phyloP scores from a whole-genome alignment of 2,797 vertebrate genomes.

The Neosilurus hyrtlii region DNA sequence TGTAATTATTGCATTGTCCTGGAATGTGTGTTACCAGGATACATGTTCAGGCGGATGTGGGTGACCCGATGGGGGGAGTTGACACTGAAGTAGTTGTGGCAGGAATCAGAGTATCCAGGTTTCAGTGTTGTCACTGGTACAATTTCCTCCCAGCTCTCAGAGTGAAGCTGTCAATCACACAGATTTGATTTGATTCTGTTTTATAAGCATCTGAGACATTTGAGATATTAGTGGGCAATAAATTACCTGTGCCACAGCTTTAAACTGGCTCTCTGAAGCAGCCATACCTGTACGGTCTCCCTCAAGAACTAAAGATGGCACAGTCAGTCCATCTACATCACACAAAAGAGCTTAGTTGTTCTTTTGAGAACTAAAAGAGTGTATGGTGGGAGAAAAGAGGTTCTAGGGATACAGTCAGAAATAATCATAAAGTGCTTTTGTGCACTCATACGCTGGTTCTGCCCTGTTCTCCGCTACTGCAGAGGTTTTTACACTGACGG shows the following conservation, averaged over 20 bases:
- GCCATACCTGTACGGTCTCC: conserved; percentile 74
- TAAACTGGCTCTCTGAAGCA: conserved; percentile 69
- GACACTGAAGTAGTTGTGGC: conserved; percentile 77
- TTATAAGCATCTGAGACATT: not conserved
- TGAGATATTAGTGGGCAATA: not conserved
- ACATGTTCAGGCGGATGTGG: conserved; percentile 84
- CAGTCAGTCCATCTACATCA: conserved; percentile 60
- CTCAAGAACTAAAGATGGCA: conserved; percentile 59
- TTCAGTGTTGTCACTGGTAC: conserved; percentile 70
- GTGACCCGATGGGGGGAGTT: conserved; percentile 70
- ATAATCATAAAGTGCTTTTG: not conserved
- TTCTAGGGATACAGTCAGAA: not conserved
- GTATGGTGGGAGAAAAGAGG: no score
- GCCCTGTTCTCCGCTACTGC: not conserved
- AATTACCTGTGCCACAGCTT: conserved; percentile 69
- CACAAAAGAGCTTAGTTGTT: not conserved
- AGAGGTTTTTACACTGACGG: not conserved
- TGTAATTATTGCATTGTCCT: not conserved
- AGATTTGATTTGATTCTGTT: not conserved
- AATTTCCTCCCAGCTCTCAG: conserved; percentile 73
- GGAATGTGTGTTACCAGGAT: conserved; percentile 73
- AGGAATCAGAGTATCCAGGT: conserved; percentile 71
- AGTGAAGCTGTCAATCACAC: conserved; percentile 68
- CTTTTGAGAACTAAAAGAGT: not conserved
- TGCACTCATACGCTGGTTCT: not conserved